Evolutionary conservation across 2,113 vertebrate genomes (phyloP), one percentile per base, ranked within the genome.

Genomic region (Otis tarda): DNA sequence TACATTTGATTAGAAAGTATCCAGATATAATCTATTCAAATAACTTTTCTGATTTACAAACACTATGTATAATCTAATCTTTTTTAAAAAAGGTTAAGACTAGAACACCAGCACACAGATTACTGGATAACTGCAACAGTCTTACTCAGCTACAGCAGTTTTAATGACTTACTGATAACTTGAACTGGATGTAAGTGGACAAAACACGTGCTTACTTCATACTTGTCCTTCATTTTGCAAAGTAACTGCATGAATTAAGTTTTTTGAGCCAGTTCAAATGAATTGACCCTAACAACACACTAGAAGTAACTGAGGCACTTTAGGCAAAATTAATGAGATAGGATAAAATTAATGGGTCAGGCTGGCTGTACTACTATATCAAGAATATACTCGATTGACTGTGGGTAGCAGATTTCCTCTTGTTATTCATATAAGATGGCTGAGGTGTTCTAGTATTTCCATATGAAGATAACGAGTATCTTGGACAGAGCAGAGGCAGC

Each of bases 261-360:
- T 41, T 75, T 81, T 59, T 37, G 78, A 94, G 61, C 31, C 65
- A 88, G 74, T 31, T n/a, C 67, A 83, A 69, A 45, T 55, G 15
- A 83, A 83, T 4, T 52, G 45, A 80, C 83, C 49, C 60, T 47
- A 91, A 65, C 35, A 74, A 47, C 47, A 89, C 0, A 0, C 73
- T 57, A 77, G 52, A 94, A 90, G 75, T 89, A 87, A 81, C 69
- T 52, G 87, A 97, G 97, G 97, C 97, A 97, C 97, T 97, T 97
- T 0, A 90, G 97, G 96, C 65, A 89, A 83, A 92, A 88, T 93
- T 53, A 74, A 69, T 65, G 71, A 83, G 56, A 95, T 43, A 73
- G 0, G 1, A 69, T 75, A 55, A 71, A 89, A 90, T 41, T 70
- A 87, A 81, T 35, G 78, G 52, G 63, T 71, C 86, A 69, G 64